Conservation (phyloP, 2,113 vertebrate genomes). For the Mus pahari region DNA sequence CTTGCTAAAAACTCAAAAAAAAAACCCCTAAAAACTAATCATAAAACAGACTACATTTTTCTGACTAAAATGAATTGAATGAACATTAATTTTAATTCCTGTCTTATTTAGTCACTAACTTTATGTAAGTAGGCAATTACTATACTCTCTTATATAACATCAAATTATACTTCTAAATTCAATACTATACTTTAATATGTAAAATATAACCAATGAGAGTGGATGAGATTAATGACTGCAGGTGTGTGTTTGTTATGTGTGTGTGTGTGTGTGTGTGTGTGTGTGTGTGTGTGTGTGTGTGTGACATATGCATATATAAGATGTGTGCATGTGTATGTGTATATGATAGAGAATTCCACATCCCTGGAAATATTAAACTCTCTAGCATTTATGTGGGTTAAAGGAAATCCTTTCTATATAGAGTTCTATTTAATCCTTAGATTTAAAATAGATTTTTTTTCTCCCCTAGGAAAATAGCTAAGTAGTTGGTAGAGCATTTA, state of each 20-base stretch:
- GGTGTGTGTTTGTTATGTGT: no score
- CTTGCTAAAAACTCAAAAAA: not conserved
- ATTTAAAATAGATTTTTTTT: not conserved
- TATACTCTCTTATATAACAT: not conserved
- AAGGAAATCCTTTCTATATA: not conserved
- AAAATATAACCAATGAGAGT: constrained; percentile 4
- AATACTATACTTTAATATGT: not conserved
- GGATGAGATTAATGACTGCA: no score
- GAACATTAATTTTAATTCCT: not conserved
- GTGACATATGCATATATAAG: not conserved
- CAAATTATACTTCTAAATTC: not conserved
- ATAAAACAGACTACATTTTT: not conserved
- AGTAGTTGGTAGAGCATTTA: not conserved
- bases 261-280: not conserved
- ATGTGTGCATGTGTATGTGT: not conserved
- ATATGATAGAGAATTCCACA: not conserved
- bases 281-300: no score
- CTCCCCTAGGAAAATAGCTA: not conserved
- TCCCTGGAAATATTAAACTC: not conserved
- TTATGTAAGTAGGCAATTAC: not conserved
- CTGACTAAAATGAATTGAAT: not conserved
- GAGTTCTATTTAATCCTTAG: not conserved
- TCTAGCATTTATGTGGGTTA: not conserved
- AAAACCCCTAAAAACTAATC: not conserved
- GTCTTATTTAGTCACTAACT: not conserved